Evolutionary conservation across 2,888 invertebrate genomes (phyloP), one percentile per base, ranked within the genome.

Genomic region (Morpho achilles): DNA sequence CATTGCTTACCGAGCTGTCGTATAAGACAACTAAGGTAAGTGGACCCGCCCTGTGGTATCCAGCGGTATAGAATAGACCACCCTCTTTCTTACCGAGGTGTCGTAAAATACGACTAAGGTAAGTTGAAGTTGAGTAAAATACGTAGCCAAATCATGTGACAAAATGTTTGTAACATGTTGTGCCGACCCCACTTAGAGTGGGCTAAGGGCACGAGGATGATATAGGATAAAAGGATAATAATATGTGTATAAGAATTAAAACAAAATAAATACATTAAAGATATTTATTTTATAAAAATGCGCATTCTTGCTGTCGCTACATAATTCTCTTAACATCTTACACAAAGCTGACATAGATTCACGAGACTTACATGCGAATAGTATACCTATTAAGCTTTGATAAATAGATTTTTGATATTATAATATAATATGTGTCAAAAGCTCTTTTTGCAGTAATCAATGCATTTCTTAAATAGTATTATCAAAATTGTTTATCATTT

Each of bases 251-350:
- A 42, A 8, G 49, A 50, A 74, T 73, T 74, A 67, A 64, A 76
- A 73, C 71, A 52, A 67, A 56, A 46, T 47, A 46, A 56, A 32
- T 69, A 66, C 72, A 78, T 81, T 74, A 63, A 72, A 80, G 78
- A 85, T 79, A 85, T 89, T 88, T 86, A 87, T 87, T 79, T 82
- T 80, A 80, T 79, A 82, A 83, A 87, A 88, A 87, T 83, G 87
- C 85, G 77, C 73, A 77, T 76, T 74, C 71, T 46, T 8, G 40
- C 71, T 47, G 57, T 69, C 72, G 70, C 72, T 72, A 73, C 70
- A 72, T 70, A 55, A 59, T 68, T 71, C 55, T 57, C 50, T 69
- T 70, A 73, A 75, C 72, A 73, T 68, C 64, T 70, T 67, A 74
- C 76, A 76, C 72, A 73, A 84, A 84, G 81, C 84, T 71, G 76